Evolutionary conservation across 2,113 vertebrate species (phyloP).

Genomic region (Pangasianodon hypophthalmus): DNA sequence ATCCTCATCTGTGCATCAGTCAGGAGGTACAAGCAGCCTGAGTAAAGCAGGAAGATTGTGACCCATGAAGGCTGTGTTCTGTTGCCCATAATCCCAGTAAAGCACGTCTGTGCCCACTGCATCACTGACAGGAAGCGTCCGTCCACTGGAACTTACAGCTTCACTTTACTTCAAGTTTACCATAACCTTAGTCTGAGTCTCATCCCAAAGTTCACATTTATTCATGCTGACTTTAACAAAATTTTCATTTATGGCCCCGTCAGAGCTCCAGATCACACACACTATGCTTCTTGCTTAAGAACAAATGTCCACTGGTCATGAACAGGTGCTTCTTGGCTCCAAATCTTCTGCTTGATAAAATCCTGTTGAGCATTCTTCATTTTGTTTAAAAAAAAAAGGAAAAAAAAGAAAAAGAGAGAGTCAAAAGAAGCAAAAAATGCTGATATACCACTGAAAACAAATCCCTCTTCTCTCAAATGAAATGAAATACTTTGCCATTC

Average conservation of each 20-base stretch:
- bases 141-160: slow-evolving; percentile 18
- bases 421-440: not conserved
- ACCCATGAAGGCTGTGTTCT: slow-evolving; percentile 53
- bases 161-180: not conserved
- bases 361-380: slow-evolving; percentile 32
- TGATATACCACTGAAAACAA: not conserved
- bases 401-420: not conserved
- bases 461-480: not conserved
- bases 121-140: slow-evolving; percentile 19
- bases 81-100: slow-evolving; percentile 17
- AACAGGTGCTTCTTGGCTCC: slow-evolving; percentile 17
- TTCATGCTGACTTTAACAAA: slow-evolving; percentile 55
- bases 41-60: slow-evolving; percentile 68
- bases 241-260: not conserved
- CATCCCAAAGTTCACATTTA: slow-evolving; percentile 46
- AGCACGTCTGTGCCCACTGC: not conserved
- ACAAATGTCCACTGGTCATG: slow-evolving; percentile 10
- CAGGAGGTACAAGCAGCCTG: slow-evolving; percentile 67
- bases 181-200: slow-evolving; percentile 28
- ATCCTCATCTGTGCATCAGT: slow-evolving; percentile 81
- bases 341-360: slow-evolving; percentile 29
- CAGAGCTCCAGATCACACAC: slow-evolving; percentile 19
- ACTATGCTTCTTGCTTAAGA: not conserved
- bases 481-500: not conserved
- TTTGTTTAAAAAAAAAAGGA: not conserved